These are phyloP conservation scores for Melinopterus prodromus DNA, from an alignment of 2,888 invertebrate species.

Conservation along the genomic window DNA sequence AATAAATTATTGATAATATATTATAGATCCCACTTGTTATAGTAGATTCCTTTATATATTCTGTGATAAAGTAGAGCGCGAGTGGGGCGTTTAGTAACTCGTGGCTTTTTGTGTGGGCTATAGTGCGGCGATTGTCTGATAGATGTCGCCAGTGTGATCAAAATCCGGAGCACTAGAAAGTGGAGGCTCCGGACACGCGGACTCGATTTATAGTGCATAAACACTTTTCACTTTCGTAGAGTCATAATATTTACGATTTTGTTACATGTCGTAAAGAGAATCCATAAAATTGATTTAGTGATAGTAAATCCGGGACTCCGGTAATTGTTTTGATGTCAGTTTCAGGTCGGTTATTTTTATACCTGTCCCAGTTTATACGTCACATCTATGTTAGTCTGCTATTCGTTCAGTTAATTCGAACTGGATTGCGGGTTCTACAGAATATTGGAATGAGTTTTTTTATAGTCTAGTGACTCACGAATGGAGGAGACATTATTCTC, in stretches of 20 bases:
- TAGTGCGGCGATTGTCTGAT: neutral
- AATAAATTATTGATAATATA: too few species aligned
- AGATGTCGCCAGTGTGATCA: constrained; percentile 19
- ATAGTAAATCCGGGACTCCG: neutral
- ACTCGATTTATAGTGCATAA: constrained; percentile 26
- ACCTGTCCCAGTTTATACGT: neutral
- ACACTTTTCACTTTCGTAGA: constrained; percentile 19
- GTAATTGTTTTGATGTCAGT: constrained; percentile 20
- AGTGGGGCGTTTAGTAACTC: too few species aligned
- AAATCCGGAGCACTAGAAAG: neutral
- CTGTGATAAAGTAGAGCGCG: too few species aligned
- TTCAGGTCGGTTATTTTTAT: constrained; percentile 8
- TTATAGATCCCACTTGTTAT: too few species aligned
- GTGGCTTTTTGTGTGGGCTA: neutral
- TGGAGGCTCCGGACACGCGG: neutral
- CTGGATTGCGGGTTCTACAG: neutral
- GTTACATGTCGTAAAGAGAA: constrained; percentile 10
- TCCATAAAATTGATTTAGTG: constrained; percentile 28
- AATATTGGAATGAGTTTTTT: neutral
- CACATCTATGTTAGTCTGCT: neutral
- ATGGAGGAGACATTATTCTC: too few species aligned
- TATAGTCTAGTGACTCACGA: too few species aligned
- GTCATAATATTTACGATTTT: constrained; percentile 26
- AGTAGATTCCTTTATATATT: too few species aligned
- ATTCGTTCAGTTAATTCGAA: neutral